These are phyloP conservation scores for Thripadectes ignobilis DNA, from an alignment of 2,797 vertebrate species.

Conservation along the genomic window DNA sequence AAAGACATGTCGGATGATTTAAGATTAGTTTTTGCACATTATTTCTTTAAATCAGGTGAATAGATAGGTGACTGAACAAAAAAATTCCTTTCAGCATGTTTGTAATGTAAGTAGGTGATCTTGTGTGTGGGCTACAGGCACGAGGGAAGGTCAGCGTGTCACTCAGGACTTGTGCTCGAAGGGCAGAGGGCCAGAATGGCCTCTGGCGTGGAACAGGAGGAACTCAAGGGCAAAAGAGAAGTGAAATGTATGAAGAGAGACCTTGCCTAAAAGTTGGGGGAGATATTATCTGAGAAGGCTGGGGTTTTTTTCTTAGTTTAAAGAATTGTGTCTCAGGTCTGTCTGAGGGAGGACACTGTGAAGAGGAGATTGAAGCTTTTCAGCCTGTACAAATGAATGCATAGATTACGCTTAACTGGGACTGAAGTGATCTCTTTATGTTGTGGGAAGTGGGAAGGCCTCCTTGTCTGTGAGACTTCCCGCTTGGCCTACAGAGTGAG, in stretches of 20 bases:
- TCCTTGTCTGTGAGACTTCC: not conserved
- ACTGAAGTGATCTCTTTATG: not conserved
- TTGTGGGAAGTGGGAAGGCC: not conserved
- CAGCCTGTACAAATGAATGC: not conserved
- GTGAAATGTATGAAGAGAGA: not conserved
- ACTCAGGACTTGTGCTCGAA: not conserved
- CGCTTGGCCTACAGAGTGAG: not conserved
- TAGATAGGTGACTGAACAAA: not conserved
- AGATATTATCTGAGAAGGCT: not conserved
- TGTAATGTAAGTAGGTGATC: not conserved
- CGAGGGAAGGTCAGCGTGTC: rapidly evolving
- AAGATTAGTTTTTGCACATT: not conserved
- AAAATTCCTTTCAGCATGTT: not conserved
- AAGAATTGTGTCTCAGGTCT: not conserved
- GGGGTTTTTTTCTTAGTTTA: rapidly evolving
- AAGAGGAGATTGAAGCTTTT: not conserved
- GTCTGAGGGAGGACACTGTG: not conserved
- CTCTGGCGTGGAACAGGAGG: rapidly evolving
- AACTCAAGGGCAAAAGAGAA: not conserved
- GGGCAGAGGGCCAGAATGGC: not conserved
- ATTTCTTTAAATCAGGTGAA: not conserved
- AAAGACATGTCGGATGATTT: not conserved
- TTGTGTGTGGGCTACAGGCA: not conserved
- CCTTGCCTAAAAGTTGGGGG: not conserved
- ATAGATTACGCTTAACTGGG: not conserved